Conservation (phyloP, 1,140 invertebrate species). For the Vanessa atalanta region DNA sequence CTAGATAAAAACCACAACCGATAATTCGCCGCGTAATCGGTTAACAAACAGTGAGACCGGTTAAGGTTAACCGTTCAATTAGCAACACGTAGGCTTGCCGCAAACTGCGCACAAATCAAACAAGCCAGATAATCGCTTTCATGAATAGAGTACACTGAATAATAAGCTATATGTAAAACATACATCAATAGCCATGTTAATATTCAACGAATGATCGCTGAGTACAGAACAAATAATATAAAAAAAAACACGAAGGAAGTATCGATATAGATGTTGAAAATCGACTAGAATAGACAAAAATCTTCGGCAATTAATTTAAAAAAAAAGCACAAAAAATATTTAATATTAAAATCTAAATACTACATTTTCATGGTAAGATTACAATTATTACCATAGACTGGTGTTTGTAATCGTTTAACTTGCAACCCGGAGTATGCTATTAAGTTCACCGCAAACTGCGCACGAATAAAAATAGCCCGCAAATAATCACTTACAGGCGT, state of each 20-base stretch:
- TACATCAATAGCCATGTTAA: not conserved
- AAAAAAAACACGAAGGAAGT: no score
- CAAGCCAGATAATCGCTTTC: conserved; percentile 36
- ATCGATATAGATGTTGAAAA: no score
- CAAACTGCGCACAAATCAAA: conserved; percentile 56
- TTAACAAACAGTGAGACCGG: conserved; percentile 60
- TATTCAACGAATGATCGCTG: not conserved
- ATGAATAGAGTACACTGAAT: conserved; percentile 4
- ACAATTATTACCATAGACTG: not conserved
- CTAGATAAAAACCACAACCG: conserved; percentile 35
- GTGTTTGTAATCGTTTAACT: conserved; percentile 1
- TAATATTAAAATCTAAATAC: no score
- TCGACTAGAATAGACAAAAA: no score
- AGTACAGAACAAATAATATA: no score
- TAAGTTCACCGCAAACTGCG: conserved; percentile 53
- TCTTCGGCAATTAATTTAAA: no score
- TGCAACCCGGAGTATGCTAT: conserved; percentile 52
- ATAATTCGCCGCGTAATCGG: conserved; percentile 55
- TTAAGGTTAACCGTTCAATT: conserved; percentile 66
- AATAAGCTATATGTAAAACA: not conserved
- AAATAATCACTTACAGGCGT: conserved; percentile 34
- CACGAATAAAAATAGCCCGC: conserved; percentile 45
- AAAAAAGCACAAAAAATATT: no score
- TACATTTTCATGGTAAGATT: not conserved
- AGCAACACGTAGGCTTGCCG: conserved; percentile 52